Base-by-base conservation (phyloP, 2,113 vertebrate species). In the Muntiacus muntjak region DNA sequence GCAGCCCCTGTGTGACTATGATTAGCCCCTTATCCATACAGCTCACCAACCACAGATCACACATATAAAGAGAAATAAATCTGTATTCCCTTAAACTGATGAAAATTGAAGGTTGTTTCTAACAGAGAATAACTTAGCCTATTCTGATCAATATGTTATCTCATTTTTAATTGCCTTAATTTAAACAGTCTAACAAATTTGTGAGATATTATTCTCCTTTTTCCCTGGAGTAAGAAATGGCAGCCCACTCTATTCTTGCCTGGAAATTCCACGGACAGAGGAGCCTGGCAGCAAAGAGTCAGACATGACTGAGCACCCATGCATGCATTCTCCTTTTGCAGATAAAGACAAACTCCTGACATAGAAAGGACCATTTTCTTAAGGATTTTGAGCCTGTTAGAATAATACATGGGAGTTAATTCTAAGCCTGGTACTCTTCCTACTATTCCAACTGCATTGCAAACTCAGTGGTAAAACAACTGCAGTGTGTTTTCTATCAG, bases 131-230 rank as follows among this genome's bases (percentile, higher is more conserved):
- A 43, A 57, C 7, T 7, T 76, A 87, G 9, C 5, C 43, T 95
- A 16, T 57, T 87, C 23, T 92, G n/a, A 62, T 87, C 36, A 92
- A 52, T 93, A 58, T 28, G 21, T 93, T 58, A 62, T 47, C 33
- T 79, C 88, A 94, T 43, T 74, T 87, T 82, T 94, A 91, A 88
- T 89, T 94, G 28, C 36, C 55, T 82, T 87, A 71, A 25, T 87
- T 43, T 33, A 91, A 81, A 47, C 15, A 64, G 33, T 5, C 92
- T 7, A 84, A 52, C 54, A 84, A 57, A 87, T 55, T 33, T 76
- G 26, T 57, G n/a, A 43, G 21, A 74, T 88, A 19, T 71, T 83
- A 62, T 89, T 89, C n/a, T 11, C 64, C 64, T 40, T 71, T 71
- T 71, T 71, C n/a, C 17, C 4, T 71, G 67, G 67, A 71, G 67